These are phyloP conservation scores for Cavia aperea DNA, from an alignment of 2,113 vertebrate species.

Conservation along the genomic window DNA sequence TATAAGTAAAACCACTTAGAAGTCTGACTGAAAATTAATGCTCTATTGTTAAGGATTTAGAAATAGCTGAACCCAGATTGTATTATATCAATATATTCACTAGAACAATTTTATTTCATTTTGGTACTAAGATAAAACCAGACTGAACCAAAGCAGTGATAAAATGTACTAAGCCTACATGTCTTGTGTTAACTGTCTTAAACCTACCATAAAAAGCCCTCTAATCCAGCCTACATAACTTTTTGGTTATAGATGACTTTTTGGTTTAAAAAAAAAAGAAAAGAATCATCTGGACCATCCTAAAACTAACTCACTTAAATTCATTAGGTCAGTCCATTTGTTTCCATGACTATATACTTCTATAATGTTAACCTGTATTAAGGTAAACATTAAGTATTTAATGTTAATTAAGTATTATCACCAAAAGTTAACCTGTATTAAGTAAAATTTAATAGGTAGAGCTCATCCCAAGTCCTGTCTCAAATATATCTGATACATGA, in stretches of 20 bases:
- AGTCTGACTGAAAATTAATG: neutral
- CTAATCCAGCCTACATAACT: neutral
- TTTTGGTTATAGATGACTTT: neutral
- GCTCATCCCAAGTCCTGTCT: neutral
- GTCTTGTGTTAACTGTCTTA: neutral
- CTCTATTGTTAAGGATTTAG: neutral
- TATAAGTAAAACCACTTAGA: neutral
- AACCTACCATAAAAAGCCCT: neutral
- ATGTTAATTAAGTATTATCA: neutral
- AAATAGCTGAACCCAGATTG: neutral
- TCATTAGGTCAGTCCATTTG: neutral
- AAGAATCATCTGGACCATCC: neutral
- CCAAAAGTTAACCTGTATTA: neutral
- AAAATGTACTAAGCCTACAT: neutral
- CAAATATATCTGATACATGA: neutral
- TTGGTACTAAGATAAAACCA: neutral
- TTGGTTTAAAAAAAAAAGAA: neutral
- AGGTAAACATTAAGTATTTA: no score
- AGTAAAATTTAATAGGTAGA: neutral
- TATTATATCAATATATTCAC: neutral
- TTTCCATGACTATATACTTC: neutral
- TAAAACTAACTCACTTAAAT: slow-evolving; percentile 14
- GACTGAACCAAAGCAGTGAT: neutral
- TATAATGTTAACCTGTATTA: neutral
- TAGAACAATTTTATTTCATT: neutral